Base-by-base conservation (phyloP, 2,797 vertebrate species). In the Macropodus opercularis region DNA sequence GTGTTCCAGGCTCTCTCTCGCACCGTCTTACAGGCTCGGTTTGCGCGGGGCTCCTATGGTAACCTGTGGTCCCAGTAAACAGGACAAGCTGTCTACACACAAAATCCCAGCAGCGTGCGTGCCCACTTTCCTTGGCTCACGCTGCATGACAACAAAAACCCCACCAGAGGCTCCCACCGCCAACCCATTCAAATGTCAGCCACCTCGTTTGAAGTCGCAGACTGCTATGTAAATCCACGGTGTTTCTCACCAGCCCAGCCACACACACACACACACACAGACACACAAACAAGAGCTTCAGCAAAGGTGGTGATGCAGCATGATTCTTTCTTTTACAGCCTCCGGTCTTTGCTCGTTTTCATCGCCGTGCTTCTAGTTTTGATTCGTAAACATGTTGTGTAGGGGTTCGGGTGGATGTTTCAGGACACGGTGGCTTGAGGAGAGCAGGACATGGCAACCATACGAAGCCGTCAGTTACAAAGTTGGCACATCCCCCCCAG, bases 151-250 rank as follows among this genome's bases (percentile, higher is more conserved):
- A 87, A 86, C 84, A 82, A 81, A 80, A 84, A 68, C 65, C 79
- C 87, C 81, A 85, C 81, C 81, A 84, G 87, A 84, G 81, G 76
- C 72, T 87, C 86, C 84, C 86, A 83, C 82, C 72, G 70, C 67
- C 75, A 76, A 75, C 64, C 87, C 84, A 90, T 91, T 90, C 87
- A 91, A 80, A 87, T 85, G 86, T 90, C 89, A 88, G 74, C 80
- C 69, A 75, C 78, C 68, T 77, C 44, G 81, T 90, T 90, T 89
- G 83, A 89, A 88, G 89, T 90, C 59, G 56, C 65, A 79, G 77
- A 80, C 83, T 77, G 70, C 84, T 88, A 83, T 87, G 87, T 85
- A 88, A 90, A 90, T 90, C 69, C 75, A 76, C 21, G 17, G 55
- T 82, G 77, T 85, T 90, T 90, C 85, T 90, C 87, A 91, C 85